Base-by-base conservation (phyloP, 2,113 vertebrate genomes). In the Lucifuga dentata region DNA sequence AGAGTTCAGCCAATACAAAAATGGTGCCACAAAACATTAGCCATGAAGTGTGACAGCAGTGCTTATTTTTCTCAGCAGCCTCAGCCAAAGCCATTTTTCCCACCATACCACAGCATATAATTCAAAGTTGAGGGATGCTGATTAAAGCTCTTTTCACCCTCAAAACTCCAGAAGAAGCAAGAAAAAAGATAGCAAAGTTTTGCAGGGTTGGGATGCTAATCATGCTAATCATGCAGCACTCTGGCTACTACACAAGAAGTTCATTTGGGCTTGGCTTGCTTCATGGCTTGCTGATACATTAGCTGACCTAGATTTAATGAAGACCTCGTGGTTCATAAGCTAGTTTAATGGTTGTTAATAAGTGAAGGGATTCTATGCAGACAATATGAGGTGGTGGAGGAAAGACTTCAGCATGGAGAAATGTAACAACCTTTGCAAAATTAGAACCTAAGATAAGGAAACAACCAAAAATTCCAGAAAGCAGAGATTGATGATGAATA, bases 101-200 rank as follows among this genome's bases (percentile, higher is more conserved):
- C 41, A 68, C 62, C 48, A 52, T 55, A 59, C 51, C 43, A 35
- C 26, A 74, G 45, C 51, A 52, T 85, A 64, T 84, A 57, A 83
- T 77, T 78, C 74, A 11, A 80, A 82, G 76, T 88, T 79, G 67
- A 60, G 68, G 64, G 49, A 73, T 50, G 71, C 52, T 75, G 87
- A 88, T 89, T 80, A 55, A 68, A 72, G 70, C 76, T 70, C 59
- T 83, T 89, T 81, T 65, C 71, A 64, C n/a, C 8, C 65, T 87
- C 44, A 73, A 58, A 80, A 81, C 58, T 66, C 63, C 40, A 59
- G 75, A 72, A 68, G 26, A 81, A 70, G 64, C 44, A 50, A 58
- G 53, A 58, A 74, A 71, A 16, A 63, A 68, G 36, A 71, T 53
- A 52, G 67, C 13, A 44, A 24, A 69, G 40, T 72, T 45, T 32